Evolutionary conservation across 1,140 invertebrate genomes (phyloP), one percentile per base, ranked within the genome.

Genomic region (Drosophila insularis): DNA sequence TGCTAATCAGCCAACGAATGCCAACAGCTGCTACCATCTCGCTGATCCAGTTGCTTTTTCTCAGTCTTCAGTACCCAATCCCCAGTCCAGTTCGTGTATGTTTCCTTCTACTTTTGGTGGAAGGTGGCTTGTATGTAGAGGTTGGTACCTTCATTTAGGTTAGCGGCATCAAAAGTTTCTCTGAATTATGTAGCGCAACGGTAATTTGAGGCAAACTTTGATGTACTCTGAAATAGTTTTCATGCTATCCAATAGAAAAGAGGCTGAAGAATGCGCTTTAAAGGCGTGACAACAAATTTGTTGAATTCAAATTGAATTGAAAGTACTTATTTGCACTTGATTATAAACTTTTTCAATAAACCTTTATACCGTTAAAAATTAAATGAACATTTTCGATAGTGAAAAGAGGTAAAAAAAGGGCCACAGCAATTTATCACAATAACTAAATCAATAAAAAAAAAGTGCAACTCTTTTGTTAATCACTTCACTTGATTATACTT

Each of bases 191-290:
- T 87, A 89, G 82, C 82, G 76, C 69, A 80, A 80, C 82, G 74
- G 76, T 80, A 87, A 87, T 87, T 87, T 80, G 72, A 82, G 82
- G 76, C 66, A 76, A 89, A 87, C 80, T 87, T 89, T 87, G 82
- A 70, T 75, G 76, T 69, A 66, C 43, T 19, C 19, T 50, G 63
- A 69, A 87, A 89, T 87, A 86, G 82, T 82, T 87, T 86, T 73
- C 37, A 27, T 27, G 82, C 72, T 5, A 27, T 68, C 68, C 39
- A 58, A 59, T 11, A 73, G 71, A 55, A 61, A 43, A 31, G 37
- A 23, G 35, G 10, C 5, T 31, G 39, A 8, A 17, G 43, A 31
- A 31, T 27, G 11, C 21, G 53, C 13, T 55, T 59, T 65, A 75
- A 75, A 74, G 73, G 43, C 43, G 43, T 50, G 43, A 21, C 43